Evolutionary conservation across 2,888 invertebrate species (phyloP).

Genomic region (Caenorhabditis becei): DNA sequence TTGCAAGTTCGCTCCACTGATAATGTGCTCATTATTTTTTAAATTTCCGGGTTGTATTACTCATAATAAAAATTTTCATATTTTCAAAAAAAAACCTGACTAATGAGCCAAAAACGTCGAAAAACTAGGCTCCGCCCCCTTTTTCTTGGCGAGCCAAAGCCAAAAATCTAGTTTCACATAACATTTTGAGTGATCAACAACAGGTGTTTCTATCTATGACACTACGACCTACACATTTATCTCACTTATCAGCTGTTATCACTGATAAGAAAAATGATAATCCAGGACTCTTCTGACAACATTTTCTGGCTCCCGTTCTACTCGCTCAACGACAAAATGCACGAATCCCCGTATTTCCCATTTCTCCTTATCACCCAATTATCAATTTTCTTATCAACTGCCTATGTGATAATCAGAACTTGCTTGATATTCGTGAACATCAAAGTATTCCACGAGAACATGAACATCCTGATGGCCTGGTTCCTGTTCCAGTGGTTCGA

Average conservation of each 20-base stretch:
- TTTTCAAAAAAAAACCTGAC: background rate
- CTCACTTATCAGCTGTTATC: too few species aligned
- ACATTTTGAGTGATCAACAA: too few species aligned
- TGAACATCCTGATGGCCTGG: slow-evolving; percentile 49
- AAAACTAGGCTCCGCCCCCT: too few species aligned
- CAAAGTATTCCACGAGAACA: slow-evolving; percentile 40
- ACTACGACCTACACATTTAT: too few species aligned
- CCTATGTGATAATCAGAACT: slow-evolving; percentile 16
- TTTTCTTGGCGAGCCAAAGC: too few species aligned
- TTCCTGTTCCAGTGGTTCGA: slow-evolving; percentile 42
- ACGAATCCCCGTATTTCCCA: background rate
- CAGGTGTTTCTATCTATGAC: too few species aligned
- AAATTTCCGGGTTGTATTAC: too few species aligned
- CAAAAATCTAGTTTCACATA: too few species aligned
- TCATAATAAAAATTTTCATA: too few species aligned
- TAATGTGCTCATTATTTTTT: too few species aligned
- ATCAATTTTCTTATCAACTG: slow-evolving; percentile 10
- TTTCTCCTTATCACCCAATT: background rate
- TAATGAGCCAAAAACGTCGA: background rate
- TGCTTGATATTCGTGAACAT: slow-evolving; percentile 26
- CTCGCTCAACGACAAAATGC: slow-evolving; percentile 23
- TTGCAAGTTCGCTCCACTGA: background rate
- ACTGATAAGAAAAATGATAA: slow-evolving; percentile 10
- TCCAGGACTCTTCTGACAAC: background rate
- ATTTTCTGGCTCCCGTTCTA: slow-evolving; percentile 16